These are phyloP conservation scores for Geotrypetes seraphini DNA, from an alignment of 2,797 vertebrate genomes.

Conservation along the genomic window DNA sequence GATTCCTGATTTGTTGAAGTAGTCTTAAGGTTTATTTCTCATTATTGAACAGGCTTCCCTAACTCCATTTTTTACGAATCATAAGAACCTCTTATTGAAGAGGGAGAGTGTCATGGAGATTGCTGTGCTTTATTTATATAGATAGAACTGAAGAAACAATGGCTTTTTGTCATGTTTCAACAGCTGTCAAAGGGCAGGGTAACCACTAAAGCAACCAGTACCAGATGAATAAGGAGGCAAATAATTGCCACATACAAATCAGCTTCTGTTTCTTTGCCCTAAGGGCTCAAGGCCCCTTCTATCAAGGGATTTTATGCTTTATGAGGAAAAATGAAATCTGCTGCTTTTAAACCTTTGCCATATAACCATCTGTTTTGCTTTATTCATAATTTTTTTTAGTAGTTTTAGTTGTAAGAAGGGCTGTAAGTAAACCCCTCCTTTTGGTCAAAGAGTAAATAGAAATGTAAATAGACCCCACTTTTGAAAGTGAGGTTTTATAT, in stretches of 20 bases:
- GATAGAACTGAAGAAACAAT: constrained; percentile 46
- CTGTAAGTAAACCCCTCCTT: no score
- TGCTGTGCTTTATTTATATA: constrained; percentile 31
- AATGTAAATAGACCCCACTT: no score
- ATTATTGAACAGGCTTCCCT: no score
- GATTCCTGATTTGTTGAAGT: no score
- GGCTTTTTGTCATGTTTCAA: constrained; percentile 49
- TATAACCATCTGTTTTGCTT: constrained; percentile 33
- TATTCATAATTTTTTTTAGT: constrained; percentile 16
- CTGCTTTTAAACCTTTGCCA: constrained; percentile 31
- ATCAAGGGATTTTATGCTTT: constrained; percentile 30
- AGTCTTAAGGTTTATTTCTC: no score
- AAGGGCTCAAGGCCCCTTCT: constrained; percentile 29
- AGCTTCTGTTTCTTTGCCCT: constrained; percentile 36
- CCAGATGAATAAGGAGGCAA: constrained; percentile 43
- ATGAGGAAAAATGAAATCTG: constrained; percentile 28
- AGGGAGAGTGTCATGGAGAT: constrained; percentile 34
- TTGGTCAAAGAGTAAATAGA: no score
- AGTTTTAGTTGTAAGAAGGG: no score
- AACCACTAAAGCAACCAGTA: constrained; percentile 43
- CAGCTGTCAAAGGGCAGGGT: constrained; percentile 49
- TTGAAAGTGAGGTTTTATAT: no score
- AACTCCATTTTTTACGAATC: constrained; percentile 32
- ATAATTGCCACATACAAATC: constrained; percentile 38
- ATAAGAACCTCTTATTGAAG: constrained; percentile 27